Evolutionary conservation across 2,888 invertebrate species (phyloP).

Genomic region (Fragum sueziense): DNA sequence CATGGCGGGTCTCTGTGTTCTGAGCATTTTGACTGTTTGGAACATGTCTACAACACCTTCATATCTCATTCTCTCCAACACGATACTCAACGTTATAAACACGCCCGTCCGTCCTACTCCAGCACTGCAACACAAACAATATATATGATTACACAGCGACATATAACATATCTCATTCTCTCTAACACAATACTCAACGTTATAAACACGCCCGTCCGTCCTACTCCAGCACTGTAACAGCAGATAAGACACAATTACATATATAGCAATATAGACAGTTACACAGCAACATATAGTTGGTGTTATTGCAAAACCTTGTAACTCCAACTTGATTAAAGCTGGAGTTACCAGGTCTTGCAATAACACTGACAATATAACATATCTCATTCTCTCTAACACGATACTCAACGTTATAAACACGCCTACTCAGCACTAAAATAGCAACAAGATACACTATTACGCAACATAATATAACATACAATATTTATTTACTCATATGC

Average conservation of each 20-base stretch:
- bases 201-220: slow-evolving; percentile 99
- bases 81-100: slow-evolving; percentile 98
- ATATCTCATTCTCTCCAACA: slow-evolving; percentile 99
- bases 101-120: slow-evolving; percentile 99
- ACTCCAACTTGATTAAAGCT: too few relatives aligned
- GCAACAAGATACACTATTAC: too few relatives aligned
- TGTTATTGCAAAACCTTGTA: too few relatives aligned
- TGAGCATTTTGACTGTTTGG: slow-evolving; percentile 98
- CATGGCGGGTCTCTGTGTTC: slow-evolving; percentile 99
- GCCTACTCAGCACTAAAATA: slow-evolving; percentile 94
- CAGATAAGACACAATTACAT: too few relatives aligned
- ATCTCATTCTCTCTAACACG: slow-evolving; percentile 99
- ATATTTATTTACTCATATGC: too few relatives aligned
- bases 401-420: slow-evolving; percentile 99
- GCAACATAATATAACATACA: too few relatives aligned
- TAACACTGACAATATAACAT: too few relatives aligned
- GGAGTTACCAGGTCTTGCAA: too few relatives aligned
- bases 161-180: neutral
- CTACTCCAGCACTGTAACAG: slow-evolving; percentile 94
- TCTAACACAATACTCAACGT: slow-evolving; percentile 94
- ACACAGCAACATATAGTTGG: too few relatives aligned
- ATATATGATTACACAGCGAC: neutral
- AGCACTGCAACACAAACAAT: slow-evolving; percentile 86
- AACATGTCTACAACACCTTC: slow-evolving; percentile 99
- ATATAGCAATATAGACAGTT: too few relatives aligned